Evolutionary conservation across 2,113 vertebrate genomes (phyloP), one percentile per base, ranked within the genome.

Genomic region (Macroglossus sobrinus): DNA sequence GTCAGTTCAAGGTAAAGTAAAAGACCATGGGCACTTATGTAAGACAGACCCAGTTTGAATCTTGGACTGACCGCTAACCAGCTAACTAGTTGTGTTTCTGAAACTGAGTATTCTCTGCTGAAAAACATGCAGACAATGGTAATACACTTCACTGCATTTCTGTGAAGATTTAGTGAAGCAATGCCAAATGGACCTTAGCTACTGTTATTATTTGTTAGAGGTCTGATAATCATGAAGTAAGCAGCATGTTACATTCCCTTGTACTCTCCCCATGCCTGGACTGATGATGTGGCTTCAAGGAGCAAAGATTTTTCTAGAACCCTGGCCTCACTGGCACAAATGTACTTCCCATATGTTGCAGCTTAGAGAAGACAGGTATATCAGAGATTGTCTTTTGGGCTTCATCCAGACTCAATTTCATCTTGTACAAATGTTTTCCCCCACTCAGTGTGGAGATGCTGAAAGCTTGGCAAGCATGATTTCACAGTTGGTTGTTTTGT

Each of bases 401-500:
- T 64, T 78, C 28, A 63, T 57, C 43, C 11, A 63, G 38, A 38
- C 71, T 63, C 45, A n/a, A 89, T 91, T 96, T 95, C 50, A 94
- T 89, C 87, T 78, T 92, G 66, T 57, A 82, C 5, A 8, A 12
- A 72, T 9, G 26, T 94, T 63, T 63, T 13, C 57, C 61, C 21
- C 75, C 40, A 12, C 1, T 33, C 13, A 43, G 35, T 24, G 69
- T 19, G 38, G 84, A 19, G 33, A 92, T 72, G 93, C 18, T 72
- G 72, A 88, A 96, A 30, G 0, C 69, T 75, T 97, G 96, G 93
- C 90, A 97, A 89, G 38, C 59, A 55, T 15, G 21, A 69, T 63
- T 92, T 92, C 93, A 45, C 74, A 7, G 96, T 53, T 87, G 91
- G 90, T 68, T 92, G 81, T 89, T 98, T 96, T 96, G 92, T 96